phyloP scores from a whole-genome alignment of 2,113 vertebrate species.

The Erinaceus europaeus region DNA sequence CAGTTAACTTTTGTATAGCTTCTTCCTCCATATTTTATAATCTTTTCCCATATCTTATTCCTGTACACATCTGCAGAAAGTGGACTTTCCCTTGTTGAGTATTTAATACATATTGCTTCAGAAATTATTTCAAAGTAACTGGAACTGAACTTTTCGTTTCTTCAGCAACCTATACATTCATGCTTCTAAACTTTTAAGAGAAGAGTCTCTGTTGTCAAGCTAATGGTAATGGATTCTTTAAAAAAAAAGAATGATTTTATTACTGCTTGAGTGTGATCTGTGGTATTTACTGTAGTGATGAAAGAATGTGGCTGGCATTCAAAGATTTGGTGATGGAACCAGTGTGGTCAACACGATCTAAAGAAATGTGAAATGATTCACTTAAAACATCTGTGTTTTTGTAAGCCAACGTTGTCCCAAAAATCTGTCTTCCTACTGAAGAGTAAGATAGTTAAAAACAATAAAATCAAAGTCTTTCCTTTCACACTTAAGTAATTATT shows the following conservation, averaged over 20 bases:
- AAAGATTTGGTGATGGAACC: too few species aligned
- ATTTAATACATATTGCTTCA: neutral
- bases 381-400: too few species aligned
- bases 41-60: neutral
- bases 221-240: neutral
- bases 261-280: neutral
- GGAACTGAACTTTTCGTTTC: neutral
- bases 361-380: too few species aligned
- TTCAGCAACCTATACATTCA: neutral
- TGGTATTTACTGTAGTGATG: neutral
- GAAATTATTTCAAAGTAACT: neutral
- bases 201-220: neutral
- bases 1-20: neutral
- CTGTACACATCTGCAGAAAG: neutral
- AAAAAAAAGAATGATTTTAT: neutral
- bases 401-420: too few species aligned
- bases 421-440: too few species aligned
- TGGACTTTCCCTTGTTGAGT: neutral
- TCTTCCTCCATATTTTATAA: neutral
- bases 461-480: too few species aligned
- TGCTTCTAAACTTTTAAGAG: neutral
- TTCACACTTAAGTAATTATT: neutral
- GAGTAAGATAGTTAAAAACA: too few species aligned
- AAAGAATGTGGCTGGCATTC: neutral
- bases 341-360: too few species aligned